Base-by-base conservation (phyloP, 1,140 invertebrate species). In the Zaprionus inermis region DNA sequence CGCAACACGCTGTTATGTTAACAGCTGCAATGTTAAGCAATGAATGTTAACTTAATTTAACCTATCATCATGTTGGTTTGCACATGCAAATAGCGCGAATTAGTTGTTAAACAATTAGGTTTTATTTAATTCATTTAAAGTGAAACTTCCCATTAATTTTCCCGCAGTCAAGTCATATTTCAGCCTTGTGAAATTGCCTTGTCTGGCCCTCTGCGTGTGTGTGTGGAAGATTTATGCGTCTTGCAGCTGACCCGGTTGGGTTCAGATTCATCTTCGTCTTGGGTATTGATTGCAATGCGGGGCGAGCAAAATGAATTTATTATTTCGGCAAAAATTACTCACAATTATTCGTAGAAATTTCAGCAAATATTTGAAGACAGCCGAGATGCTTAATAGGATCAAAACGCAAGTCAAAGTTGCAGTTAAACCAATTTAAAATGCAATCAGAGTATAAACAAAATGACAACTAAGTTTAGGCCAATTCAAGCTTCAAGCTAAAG, bases 181-280 rank as follows among this genome's bases (percentile, higher is more conserved):
- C 44, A 49, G 18, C 18, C 38, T 44, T 49, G 44, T 49, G 44
- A 49, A 49, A 49, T 49, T 22, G 44, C 18, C 44, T 12, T 22
- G 11, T 22, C 24, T 28, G 3, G 24, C 24, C 24, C 44, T 3
- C 44, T 20, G 16, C 14, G 41, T 18, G 44, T 16, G 18, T 22
- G 18, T 22, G 44, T 44, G 10, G 5, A 49, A 49, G 44, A 49
- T 49, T 49, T 12, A 49, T 49, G 44, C 18, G 44, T 5, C 44
- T 44, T 49, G 44, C 18, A 49, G 44, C 4, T 49, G 44, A 49
- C 44, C 44, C 44, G 7, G 9, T 49, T 49, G 20, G 16, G 18
- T 18, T 22, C 22, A 49, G 9, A 4, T 22, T 5, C 24, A 5
- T 28, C 44, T 49, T 3, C 11, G 4, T 49, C 44, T 49, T 22